phyloP scores from a whole-genome alignment of 2,888 invertebrate genomes.

The Cheilosia soror region DNA sequence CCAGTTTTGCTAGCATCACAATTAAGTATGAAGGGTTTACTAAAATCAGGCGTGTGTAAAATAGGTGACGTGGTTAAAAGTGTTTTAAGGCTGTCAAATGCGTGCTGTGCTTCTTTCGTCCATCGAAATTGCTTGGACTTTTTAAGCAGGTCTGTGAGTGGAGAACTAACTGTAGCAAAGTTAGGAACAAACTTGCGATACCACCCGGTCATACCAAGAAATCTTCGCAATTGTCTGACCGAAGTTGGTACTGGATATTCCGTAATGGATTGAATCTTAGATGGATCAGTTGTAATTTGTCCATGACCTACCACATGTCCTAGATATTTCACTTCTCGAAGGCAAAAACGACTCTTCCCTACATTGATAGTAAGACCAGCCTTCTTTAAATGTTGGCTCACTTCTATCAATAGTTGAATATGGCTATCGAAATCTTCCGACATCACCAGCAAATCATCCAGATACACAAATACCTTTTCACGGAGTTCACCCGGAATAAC shows the following conservation, averaged over 20 bases:
- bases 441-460: conserved; percentile 50
- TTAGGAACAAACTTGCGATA: conserved; percentile 53
- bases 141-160: conserved; percentile 25
- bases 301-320: conserved; percentile 69
- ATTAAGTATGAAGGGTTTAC: conserved; percentile 30
- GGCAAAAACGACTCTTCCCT: conserved; percentile 51
- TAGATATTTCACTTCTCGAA: conserved; percentile 63
- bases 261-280: conserved; percentile 59
- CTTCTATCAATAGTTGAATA: neutral
- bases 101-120: conserved; percentile 5
- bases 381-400: neutral
- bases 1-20: conserved; percentile 52
- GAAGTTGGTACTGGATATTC: conserved; percentile 37
- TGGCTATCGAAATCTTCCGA: conserved; percentile 34
- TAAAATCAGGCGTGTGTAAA: conserved; percentile 42
- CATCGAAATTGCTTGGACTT: conserved; percentile 17
- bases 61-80: conserved; percentile 34
- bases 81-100: conserved; percentile 25
- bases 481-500: conserved; percentile 60
- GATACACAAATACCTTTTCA: conserved; percentile 23
- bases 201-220: conserved; percentile 71
- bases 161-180: conserved; percentile 27
- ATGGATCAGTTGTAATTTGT: conserved; percentile 55
- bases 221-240: conserved; percentile 48
- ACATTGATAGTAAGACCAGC: conserved; percentile 66